Base-by-base conservation (phyloP, 2,113 vertebrate species). In the Abramis brama region DNA sequence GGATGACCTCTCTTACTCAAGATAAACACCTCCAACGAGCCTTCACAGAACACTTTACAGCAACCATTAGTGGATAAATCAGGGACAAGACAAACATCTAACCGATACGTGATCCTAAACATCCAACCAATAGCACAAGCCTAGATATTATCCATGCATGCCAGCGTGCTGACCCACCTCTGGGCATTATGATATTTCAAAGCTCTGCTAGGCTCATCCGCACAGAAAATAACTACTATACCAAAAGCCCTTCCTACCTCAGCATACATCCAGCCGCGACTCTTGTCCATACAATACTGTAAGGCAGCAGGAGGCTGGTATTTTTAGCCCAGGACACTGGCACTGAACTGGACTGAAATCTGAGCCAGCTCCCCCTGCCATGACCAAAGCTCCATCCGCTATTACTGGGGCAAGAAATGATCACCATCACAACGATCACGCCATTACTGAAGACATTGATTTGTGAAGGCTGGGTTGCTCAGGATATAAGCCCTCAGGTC, bases 261-360 rank as follows among this genome's bases (percentile, higher is more conserved):
- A 11, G 19, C 83, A 86, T 82, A 82, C 66, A 50, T 71, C 83
- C 62, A 55, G 81, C 23, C 25, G 52, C 76, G 57, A 74, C 78
- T 70, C n/a, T 27, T 23, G 23, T 85, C 76, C 86, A 80, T 30
- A 78, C 78, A 81, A 70, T 84, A 87, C 89, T 87, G 91, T 33
- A 85, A 86, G 89, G 76, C 33, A 88, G 82, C 39, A 88, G 47
- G 73, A 66, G 82, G 68, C 21, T 82, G 60, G 30, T 89, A 91
- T 93, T 92, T 93, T 88, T 87, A 85, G 90, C 66, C 87, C 89
- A 89, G 85, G 78, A 78, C 87, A 60, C 83, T 90, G 85, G 86
- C 89, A 78, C 84, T 82, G 78, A 13, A 52, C 76, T 66, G 11
- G n/a, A 79, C 59, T 90, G 93, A 93, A 92, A 94, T 87, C 70